These are phyloP conservation scores for Drosophila pandora DNA, from an alignment of 1,140 invertebrate genomes.

Conservation along the genomic window DNA sequence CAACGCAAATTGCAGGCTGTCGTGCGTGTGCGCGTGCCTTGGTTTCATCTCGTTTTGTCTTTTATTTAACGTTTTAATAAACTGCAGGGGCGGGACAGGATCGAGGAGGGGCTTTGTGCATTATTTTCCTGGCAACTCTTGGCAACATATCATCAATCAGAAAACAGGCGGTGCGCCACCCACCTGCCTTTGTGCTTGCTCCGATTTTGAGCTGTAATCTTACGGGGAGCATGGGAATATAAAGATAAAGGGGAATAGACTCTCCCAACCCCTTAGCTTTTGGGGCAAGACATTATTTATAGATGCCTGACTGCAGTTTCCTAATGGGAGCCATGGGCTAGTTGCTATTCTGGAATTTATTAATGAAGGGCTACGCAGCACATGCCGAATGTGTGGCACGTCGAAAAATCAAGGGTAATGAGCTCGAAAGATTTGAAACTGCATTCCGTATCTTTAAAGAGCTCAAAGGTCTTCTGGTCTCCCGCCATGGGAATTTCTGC, in stretches of 20 bases:
- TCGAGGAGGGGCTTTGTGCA: constrained; percentile 11
- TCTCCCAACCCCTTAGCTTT: not conserved
- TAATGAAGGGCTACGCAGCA: constrained; percentile 28
- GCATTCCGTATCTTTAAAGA: not conserved
- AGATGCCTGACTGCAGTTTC: constrained; percentile 19
- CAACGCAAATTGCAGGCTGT: constrained; percentile 45
- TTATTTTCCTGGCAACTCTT: constrained; percentile 51
- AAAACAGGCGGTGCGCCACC: constrained; percentile 14
- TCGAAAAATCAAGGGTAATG: constrained; percentile 13
- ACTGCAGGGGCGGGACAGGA: constrained; percentile 14
- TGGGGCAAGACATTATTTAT: constrained; percentile 36
- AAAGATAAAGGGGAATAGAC: not conserved
- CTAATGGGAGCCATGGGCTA: constrained; percentile 21
- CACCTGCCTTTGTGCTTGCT: not conserved
- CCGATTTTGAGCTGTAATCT: constrained; percentile 27
- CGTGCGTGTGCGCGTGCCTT: constrained; percentile 36
- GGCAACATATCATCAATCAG: constrained; percentile 69
- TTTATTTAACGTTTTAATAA: constrained; percentile 56
- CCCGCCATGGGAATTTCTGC: constrained; percentile 56
- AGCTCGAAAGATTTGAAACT: constrained; percentile 16
- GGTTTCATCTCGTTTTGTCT: constrained; percentile 33
- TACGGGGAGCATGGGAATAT: constrained; percentile 1
- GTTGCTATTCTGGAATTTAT: constrained; percentile 38
- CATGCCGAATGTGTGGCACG: constrained; percentile 1
- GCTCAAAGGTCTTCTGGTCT: not conserved